Evolutionary conservation across 2,113 vertebrate genomes (phyloP), one percentile per base, ranked within the genome.

Genomic region (Elaphurus davidianus): DNA sequence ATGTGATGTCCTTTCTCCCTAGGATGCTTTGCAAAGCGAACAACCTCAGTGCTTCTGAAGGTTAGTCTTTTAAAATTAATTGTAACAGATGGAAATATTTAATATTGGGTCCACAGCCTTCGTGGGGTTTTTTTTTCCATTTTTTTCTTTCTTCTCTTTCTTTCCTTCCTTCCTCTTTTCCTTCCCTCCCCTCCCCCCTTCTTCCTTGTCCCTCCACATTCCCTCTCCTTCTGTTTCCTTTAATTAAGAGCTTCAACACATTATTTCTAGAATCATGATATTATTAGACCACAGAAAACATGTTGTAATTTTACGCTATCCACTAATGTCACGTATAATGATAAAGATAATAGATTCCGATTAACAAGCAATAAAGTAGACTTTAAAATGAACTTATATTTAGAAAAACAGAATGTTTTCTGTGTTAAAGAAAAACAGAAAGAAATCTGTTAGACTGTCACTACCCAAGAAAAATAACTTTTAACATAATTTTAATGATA

Each of bases 361-460:
- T 88, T 57, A 71, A 86, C 43, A 43, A 33, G 28, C 17, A 86
- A 15, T 36, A 16, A 83, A 81, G 21, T 85, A 50, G 23, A 52
- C 43, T 91, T 97, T 95, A n/a, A 96, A 40, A 94, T 86, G n/a
- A 87, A 79, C 76, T 79, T n/a, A 40, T 16, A 23, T 50, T 91
- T 78, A 30, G 55, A 84, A 95, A 40, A 88, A 36, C 5, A 59
- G 87, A 45, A 27, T 85, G 33, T 85, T 95, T 85, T 86, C 43
- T 86, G 7, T 12, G 16, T 47, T 67, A 6, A 59, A 95, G 13
- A 78, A 84, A 96, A 85, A 17, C 71, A 67, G 52, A 60, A 90
- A 78, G 55, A 1, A 84, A 50, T 87, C 45, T 57, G 5, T 64
- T 78, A 76, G 47, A 88, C 1, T 21, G 7, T 52, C n/a, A n/a